phyloP scores from a whole-genome alignment of 2,797 vertebrate species.

The Thalassophryne amazonica region DNA sequence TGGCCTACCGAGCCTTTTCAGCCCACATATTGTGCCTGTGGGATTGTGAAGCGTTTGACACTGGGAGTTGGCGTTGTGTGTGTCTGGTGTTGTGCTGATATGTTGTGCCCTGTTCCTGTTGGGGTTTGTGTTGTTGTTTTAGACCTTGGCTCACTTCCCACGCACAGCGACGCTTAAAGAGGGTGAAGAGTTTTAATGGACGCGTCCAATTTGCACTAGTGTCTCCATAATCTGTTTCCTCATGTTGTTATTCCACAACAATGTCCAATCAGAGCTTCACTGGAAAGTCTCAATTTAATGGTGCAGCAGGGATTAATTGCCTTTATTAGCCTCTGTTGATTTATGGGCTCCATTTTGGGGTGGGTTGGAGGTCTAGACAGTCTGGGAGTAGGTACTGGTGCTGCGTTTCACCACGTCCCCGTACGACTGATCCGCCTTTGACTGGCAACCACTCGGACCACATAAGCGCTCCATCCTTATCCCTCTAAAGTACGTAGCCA shows the following conservation, averaged over 20 bases:
- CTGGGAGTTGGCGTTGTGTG: background rate
- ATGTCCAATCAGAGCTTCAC: constrained; percentile 17
- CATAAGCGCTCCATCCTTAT: no score
- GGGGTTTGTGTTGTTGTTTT: constrained; percentile 24
- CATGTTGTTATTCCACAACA: constrained; percentile 45
- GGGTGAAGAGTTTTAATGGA: constrained; percentile 56
- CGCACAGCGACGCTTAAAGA: constrained; percentile 20
- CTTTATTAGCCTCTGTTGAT: constrained; percentile 21
- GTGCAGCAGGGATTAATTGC: constrained; percentile 16
- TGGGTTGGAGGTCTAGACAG: no score
- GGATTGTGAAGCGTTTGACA: background rate
- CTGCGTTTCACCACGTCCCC: no score
- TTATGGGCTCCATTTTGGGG: constrained; percentile 1
- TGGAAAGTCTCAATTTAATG: constrained; percentile 24
- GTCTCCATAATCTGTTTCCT: constrained; percentile 32
- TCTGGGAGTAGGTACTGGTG: no score
- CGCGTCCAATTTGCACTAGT: constrained; percentile 8
- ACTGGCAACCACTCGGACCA: no score
- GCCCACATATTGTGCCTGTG: background rate
- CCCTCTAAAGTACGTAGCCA: no score
- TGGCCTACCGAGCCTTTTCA: background rate
- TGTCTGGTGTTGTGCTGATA: constrained; percentile 9
- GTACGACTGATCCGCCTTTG: no score
- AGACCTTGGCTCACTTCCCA: constrained; percentile 37
- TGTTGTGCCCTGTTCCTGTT: background rate